Conservation (phyloP, 2,888 invertebrate genomes). For the Trachelus stipa region DNA sequence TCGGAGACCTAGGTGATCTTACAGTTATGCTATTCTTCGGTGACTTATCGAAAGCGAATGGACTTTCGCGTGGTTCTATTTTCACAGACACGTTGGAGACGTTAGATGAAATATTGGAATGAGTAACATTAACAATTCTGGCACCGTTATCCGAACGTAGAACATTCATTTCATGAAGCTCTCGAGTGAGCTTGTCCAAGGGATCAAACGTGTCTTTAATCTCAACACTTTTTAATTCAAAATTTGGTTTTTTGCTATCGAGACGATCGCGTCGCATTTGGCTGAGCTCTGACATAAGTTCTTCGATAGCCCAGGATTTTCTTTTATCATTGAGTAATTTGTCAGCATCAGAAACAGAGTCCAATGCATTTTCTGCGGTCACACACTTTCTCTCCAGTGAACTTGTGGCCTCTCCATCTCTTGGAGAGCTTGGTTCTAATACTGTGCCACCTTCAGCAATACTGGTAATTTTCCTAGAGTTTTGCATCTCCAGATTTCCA, state of each 20-base stretch:
- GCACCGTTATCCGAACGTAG: slow-evolving; percentile 22
- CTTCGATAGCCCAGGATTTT: slow-evolving; percentile 60
- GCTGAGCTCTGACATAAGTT: slow-evolving; percentile 53
- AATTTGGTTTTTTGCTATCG: slow-evolving; percentile 31
- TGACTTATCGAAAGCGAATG: slow-evolving; percentile 35
- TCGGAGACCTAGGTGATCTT: slow-evolving; percentile 13
- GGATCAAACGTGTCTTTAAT: slow-evolving; percentile 39
- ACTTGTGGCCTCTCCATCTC: not conserved
- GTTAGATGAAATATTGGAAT: slow-evolving; percentile 21
- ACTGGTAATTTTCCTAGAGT: not conserved
- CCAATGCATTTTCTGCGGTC: not conserved
- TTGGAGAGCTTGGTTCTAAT: not conserved
- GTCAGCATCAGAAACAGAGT: slow-evolving; percentile 1
- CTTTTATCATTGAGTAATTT: slow-evolving; percentile 52
- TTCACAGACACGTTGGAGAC: slow-evolving; percentile 36
- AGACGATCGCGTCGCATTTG: slow-evolving; percentile 42
- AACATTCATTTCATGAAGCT: slow-evolving; percentile 47
- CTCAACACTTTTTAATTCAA: slow-evolving; percentile 38
- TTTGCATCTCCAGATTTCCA: not conserved
- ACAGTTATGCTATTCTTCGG: slow-evolving; percentile 24
- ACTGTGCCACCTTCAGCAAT: too few relatives aligned
- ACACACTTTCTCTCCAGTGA: not conserved
- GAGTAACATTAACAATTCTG: slow-evolving; percentile 9
- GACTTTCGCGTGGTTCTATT: slow-evolving; percentile 2
- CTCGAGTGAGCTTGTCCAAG: slow-evolving; percentile 42